Evolutionary conservation across 2,888 invertebrate species (phyloP).

Genomic region (Gortyna flavago): DNA sequence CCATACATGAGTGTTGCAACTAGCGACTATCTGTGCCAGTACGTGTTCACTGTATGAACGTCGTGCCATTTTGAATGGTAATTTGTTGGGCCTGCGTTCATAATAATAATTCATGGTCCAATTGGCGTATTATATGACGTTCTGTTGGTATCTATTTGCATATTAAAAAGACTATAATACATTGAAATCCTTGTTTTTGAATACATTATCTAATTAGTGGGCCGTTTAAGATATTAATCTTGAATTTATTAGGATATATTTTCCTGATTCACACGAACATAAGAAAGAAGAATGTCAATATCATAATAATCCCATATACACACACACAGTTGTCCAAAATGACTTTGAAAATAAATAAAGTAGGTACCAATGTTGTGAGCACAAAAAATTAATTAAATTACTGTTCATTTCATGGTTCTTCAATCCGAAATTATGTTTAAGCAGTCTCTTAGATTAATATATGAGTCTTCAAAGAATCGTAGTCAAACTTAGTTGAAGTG

Average conservation of each 20-base stretch:
- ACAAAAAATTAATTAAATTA: background rate
- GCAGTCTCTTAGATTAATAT: background rate
- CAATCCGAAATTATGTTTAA: background rate
- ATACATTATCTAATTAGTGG: constrained; percentile 56
- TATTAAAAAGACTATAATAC: constrained; percentile 55
- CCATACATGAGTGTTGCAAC: constrained; percentile 73
- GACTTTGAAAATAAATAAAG: background rate
- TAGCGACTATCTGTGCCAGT: constrained; percentile 59
- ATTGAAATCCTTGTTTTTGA: constrained; percentile 43
- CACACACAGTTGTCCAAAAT: background rate
- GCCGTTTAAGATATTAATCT: constrained; percentile 13
- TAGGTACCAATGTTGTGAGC: too few relatives aligned
- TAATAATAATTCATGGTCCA: constrained; percentile 69
- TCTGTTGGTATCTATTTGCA: constrained; percentile 57
- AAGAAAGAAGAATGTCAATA: background rate
- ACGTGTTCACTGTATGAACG: constrained; percentile 63
- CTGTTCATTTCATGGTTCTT: background rate
- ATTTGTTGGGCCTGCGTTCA: constrained; percentile 71
- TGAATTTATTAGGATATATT: constrained; percentile 1
- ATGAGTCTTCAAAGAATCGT: background rate
- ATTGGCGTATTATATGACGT: constrained; percentile 67
- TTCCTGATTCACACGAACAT: background rate
- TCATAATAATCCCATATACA: background rate
- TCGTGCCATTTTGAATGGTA: constrained; percentile 74
- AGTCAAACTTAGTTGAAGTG: background rate